Evolutionary conservation across 2,797 vertebrate species (phyloP).

Genomic region (Micropoecilia bifurca): DNA sequence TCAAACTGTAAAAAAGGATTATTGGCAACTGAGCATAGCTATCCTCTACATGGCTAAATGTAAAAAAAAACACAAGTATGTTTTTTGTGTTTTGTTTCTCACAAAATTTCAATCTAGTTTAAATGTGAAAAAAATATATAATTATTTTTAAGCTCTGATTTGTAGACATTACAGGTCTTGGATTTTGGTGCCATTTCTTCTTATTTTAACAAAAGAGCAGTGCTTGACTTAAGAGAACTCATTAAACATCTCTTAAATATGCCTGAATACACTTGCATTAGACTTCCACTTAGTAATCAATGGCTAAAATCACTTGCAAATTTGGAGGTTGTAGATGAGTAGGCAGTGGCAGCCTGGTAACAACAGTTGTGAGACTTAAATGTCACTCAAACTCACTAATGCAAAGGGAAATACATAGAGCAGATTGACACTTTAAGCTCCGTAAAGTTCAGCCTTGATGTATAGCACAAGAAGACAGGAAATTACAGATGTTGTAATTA

Average conservation of each 20-base stretch:
- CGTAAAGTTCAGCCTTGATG: conserved; percentile 84
- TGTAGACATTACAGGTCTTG: conserved; percentile 28
- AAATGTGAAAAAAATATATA: conserved; percentile 1
- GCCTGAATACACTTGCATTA: conserved; percentile 53
- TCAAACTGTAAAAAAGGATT: conserved; percentile 90
- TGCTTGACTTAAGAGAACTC: conserved; percentile 62
- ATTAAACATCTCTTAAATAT: conserved; percentile 64
- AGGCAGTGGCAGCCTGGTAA: conserved; percentile 78
- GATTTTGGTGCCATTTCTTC: conserved; percentile 35
- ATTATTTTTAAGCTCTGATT: conserved; percentile 35
- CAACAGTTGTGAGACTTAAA: conserved; percentile 83
- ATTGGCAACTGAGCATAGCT: conserved; percentile 72
- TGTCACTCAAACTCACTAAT: conserved; percentile 86
- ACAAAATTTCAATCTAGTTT: conserved; percentile 28
- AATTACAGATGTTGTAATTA: conserved; percentile 81
- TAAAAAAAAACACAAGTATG: conserved; percentile 43
- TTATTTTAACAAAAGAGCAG: conserved; percentile 62
- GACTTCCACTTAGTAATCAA: conserved; percentile 76
- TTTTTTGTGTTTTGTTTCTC: conserved; percentile 16
- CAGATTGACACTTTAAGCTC: conserved; percentile 77
- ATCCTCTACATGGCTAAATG: conserved; percentile 56
- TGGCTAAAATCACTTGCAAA: conserved; percentile 79
- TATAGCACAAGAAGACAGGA: conserved; percentile 77
- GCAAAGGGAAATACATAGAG: conserved; percentile 82
- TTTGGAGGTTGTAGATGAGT: conserved; percentile 77